Evolutionary conservation across 2,113 vertebrate genomes (phyloP), one percentile per base, ranked within the genome.

Genomic region (Odontesthes bonariensis): DNA sequence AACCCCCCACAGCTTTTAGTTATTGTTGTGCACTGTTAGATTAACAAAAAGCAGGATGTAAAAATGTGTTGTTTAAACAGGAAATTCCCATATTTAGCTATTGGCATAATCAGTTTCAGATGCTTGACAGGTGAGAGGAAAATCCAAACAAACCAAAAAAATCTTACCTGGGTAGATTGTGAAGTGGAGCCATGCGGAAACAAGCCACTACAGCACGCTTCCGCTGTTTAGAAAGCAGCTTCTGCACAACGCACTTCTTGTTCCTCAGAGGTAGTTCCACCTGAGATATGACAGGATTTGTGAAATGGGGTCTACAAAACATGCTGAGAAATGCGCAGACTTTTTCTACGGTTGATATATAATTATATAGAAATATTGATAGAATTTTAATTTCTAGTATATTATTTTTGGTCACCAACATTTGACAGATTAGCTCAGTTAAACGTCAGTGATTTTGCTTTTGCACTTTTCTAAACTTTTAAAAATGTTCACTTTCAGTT

Each of bases 181-280:
- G 99, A 35, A 99, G 93, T 0, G 98, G 98, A 31, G 97, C 98
- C 98, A 99, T 99, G 59, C 98, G 96, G 92, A 99, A 99, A 91
- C 98, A 99, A 10, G 98, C 98, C 80, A 99, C 98, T 60, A 99
- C 98, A 0, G 98, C 98, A 62, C 98, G 95, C 89, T 99, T 99
- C 19, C 98, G 95, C 89, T 99, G 98, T 55, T 99, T 99, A 82
- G 98, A 99, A 59, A 99, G 85, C n/a, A 99, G 94, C 84, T 98
- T 99, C 56, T 99, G 96, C 94, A 93, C 95, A 38, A 97, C 95
- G 5, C 94, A 95, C 90, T 98, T 99, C 93, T 98, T 99, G 71
- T 96, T 98, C 80, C 98, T 95, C 82, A 99, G 89, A 53, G 98
- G 98, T 73, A 95, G 96, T 79, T 99, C 98, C 83, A 99, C 97